Evolutionary conservation across 1,140 invertebrate species (phyloP), one percentile per base, ranked within the genome.

Genomic region (Drosophila pruinosa): DNA sequence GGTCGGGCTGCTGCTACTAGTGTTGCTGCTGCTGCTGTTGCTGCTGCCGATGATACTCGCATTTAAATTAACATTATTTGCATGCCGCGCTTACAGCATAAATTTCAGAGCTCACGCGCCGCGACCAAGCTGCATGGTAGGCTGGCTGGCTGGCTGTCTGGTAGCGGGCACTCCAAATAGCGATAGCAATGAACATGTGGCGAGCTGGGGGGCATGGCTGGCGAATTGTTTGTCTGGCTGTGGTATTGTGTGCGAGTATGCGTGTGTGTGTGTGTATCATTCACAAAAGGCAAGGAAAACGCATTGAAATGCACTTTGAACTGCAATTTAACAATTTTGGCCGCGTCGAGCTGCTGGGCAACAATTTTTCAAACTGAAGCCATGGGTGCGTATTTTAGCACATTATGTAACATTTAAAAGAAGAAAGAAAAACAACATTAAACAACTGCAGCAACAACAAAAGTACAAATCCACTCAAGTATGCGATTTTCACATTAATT

Each of bases 31-130:
- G 64, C 36, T 72, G 52, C 15, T 52, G 75, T 50, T 76, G 71
- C 53, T 57, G 71, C 57, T 68, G 64, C 63, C 76, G 80, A 86
- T 86, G 80, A 85, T 86, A 85, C 81, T 85, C 80, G 80, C 76
- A 85, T 86, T 85, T 85, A 85, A 85, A 85, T 85, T 85, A 86
- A 85, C 80, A 85, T 85, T 85, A 85, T 85, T 85, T 85, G 80
- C 80, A 85, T 85, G 80, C 80, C 77, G 80, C 77, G 76, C 65
- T 86, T 85, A 81, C 76, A 80, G 80, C 80, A 86, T 85, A 80
- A 73, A 85, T 85, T 85, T 83, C 63, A 68, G 47, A 70, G 72
- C 78, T 48, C 54, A 43, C 58, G 50, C 53, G 12, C 48, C 34
- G 54, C 31, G 26, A 12, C 41, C 14, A 14, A 47, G 24, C 6